Percentiles rank a stretch among this genome's conserved stretches.
Conservation (phyloP, 2,113 vertebrate species). For the Columbina picui region DNA sequence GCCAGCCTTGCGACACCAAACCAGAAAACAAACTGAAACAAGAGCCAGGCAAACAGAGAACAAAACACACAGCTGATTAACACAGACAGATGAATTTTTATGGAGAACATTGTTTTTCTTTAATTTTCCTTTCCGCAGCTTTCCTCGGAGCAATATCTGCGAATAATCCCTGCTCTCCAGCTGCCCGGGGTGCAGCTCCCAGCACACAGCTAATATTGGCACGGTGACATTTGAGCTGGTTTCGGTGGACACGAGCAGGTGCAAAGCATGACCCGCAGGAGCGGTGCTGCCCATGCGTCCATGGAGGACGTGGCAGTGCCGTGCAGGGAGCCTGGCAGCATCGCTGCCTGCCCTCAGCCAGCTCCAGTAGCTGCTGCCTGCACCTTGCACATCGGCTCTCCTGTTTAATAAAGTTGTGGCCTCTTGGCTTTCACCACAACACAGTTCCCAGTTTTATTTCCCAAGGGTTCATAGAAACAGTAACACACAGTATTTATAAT, state of each 20-base stretch:
- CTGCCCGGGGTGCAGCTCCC: background rate
- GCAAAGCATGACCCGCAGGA: background rate
- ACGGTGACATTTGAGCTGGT: background rate
- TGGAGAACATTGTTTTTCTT: background rate
- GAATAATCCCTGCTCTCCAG: background rate
- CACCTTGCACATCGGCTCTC: background rate
- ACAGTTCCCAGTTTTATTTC: conserved; percentile 63
- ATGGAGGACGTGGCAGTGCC: background rate
- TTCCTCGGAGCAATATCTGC: background rate
- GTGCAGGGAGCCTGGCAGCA: background rate
- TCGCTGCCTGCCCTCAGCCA: fast-evolving
- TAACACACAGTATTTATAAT: conserved; percentile 47
- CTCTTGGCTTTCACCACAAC: conserved; percentile 53
- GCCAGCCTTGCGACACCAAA: background rate
- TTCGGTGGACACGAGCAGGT: conserved; percentile 13
- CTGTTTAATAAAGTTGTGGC: conserved; percentile 68
- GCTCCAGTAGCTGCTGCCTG: background rate
- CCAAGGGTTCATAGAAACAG: conserved; percentile 54
- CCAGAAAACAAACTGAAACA: background rate
- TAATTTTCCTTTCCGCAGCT: conserved; percentile 1
- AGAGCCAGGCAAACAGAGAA: background rate
- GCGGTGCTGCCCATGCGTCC: background rate
- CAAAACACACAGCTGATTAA: background rate
- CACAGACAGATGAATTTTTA: background rate
- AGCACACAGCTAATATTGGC: background rate